A percentile compares a stretch with the other conserved stretches of the same genome.
Conservation (phyloP, 2,888 invertebrate genomes). For the Chrysomela aeneicollis region DNA sequence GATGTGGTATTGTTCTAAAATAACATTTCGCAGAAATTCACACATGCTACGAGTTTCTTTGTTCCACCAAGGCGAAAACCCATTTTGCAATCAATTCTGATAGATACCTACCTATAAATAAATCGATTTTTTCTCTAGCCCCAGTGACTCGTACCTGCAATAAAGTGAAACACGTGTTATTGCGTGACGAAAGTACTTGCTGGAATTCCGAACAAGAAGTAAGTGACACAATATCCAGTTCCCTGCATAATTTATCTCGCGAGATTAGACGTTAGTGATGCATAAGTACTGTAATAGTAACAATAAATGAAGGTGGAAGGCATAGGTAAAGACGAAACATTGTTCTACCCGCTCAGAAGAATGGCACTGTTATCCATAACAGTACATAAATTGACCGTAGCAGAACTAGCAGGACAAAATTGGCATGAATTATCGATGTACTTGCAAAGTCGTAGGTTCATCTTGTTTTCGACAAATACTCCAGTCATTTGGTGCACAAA, state of each 20-base stretch:
- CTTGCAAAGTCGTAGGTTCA: constrained; percentile 10
- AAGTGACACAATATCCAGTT: constrained; percentile 31
- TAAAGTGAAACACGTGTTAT: constrained; percentile 32
- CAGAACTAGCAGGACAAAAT: constrained; percentile 39
- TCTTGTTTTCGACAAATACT: background rate
- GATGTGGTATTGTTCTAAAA: too few relatives aligned
- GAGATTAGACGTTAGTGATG: constrained; percentile 32
- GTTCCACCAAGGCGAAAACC: background rate
- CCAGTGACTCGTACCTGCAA: constrained; percentile 15
- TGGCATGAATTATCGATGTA: constrained; percentile 30
- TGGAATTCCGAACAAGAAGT: constrained; percentile 26
- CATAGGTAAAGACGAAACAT: constrained; percentile 35
- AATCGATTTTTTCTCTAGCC: background rate
- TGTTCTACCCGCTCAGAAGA: constrained; percentile 34
- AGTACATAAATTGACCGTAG: constrained; percentile 40
- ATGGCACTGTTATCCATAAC: constrained; percentile 41
- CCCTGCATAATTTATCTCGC: constrained; percentile 33
- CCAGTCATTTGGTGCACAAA: too few relatives aligned
- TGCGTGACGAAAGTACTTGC: constrained; percentile 22
- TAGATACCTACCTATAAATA: constrained; percentile 6
- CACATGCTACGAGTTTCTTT: background rate
- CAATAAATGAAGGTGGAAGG: constrained; percentile 35
- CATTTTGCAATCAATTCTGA: constrained; percentile 14
- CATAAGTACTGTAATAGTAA: constrained; percentile 33
- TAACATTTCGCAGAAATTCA: background rate